These are phyloP conservation scores for Stichopus chloronotus DNA, from an alignment of 35 echinoderm and acorn worm genomes.

Conservation along the genomic window DNA sequence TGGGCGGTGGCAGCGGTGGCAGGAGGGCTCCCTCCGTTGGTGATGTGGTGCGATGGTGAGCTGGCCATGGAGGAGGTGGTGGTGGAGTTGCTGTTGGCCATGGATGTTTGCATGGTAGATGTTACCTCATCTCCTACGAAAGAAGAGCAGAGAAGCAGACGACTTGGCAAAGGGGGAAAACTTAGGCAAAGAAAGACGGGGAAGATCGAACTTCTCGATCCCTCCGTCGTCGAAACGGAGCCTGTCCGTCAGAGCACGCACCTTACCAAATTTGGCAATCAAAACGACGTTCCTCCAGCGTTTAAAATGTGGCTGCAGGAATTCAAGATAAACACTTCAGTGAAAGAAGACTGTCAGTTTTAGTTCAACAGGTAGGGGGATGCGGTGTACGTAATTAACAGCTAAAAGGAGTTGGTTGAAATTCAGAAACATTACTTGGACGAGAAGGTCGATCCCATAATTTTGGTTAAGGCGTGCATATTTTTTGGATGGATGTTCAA, in stretches of 20 bases:
- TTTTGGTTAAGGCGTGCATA: too few species aligned
- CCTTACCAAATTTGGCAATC: not conserved
- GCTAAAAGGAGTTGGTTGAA: too few species aligned
- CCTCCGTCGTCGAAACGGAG: not conserved
- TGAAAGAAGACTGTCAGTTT: too few species aligned
- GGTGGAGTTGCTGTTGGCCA: conserved; percentile 55
- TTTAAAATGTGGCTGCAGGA: not conserved
- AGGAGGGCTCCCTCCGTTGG: conserved; percentile 51
- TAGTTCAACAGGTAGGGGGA: too few species aligned
- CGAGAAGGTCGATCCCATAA: too few species aligned
- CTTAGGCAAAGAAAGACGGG: not conserved
- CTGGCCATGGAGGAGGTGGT: conserved; percentile 47
- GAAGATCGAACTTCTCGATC: not conserved
- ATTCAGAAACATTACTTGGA: too few species aligned
- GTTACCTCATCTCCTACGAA: conserved; percentile 58
- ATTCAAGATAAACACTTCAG: too few species aligned
- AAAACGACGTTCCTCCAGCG: not conserved
- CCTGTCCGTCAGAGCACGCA: not conserved
- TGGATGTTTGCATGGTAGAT: conserved; percentile 37
- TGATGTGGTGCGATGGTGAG: conserved; percentile 20
- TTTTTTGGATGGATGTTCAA: too few species aligned
- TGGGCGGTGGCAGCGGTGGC: not conserved
- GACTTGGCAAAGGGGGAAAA: not conserved
- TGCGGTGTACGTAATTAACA: too few species aligned
- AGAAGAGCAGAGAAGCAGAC: conserved; percentile 40